These are phyloP conservation scores for Pseudopipra pipra DNA, from an alignment of 2,113 vertebrate species.

Conservation along the genomic window DNA sequence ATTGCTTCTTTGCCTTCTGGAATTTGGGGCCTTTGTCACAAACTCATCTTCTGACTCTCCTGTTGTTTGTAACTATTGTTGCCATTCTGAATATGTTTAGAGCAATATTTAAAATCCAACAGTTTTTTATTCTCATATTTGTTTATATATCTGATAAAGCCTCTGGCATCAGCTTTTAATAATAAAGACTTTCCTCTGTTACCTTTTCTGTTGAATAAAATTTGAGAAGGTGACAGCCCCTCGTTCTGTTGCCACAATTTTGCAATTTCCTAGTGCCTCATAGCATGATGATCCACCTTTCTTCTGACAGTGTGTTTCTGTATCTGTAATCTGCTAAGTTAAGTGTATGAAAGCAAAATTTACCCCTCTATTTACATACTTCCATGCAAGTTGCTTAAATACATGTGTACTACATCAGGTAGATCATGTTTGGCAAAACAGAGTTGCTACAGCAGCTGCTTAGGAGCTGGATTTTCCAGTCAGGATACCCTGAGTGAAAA, in stretches of 20 bases:
- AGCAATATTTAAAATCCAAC: neutral
- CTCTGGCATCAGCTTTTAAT: neutral
- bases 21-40: neutral
- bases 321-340: neutral
- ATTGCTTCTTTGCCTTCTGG: neutral
- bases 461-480: neutral
- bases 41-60: neutral
- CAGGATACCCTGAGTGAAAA: neutral
- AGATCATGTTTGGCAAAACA: neutral
- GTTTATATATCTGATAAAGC: neutral
- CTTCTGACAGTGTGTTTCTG: neutral
- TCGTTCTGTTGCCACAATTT: neutral
- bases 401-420: neutral
- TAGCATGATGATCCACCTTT: neutral
- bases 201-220: neutral
- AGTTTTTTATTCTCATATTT: neutral
- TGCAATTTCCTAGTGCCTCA: neutral
- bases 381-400: neutral
- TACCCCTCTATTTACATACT: neutral
- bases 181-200: neutral
- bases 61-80: neutral
- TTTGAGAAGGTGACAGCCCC: neutral
- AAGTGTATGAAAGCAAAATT: neutral
- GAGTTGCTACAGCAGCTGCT: neutral
- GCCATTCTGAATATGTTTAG: neutral